Evolutionary conservation across 2,797 vertebrate genomes (phyloP), one percentile per base, ranked within the genome.

Genomic region (Argyrosomus regius): DNA sequence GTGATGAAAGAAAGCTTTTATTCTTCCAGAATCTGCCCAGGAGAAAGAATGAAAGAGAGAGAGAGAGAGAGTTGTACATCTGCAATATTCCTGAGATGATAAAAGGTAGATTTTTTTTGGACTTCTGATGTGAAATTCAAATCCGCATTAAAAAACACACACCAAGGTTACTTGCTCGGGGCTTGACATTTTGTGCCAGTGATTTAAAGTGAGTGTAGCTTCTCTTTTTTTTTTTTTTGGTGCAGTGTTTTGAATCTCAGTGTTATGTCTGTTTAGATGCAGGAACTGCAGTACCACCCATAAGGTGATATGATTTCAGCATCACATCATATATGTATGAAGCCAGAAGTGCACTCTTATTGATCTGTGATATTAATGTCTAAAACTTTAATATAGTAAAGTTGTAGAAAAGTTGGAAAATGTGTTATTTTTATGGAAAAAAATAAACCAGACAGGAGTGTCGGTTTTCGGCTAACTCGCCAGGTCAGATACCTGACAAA

Each of bases 121-220:
- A 6, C 59, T 39, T 72, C 26, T 76, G 60, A 76, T 83, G 62
- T 82, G 48, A 74, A 83, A 77, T 83, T 88, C 58, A 81, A 77
- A 88, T 85, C 2, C 5, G 66, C 60, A 24, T 64, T 0, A 59
- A 60, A 66, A 56, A 69, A 66, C 35, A 26, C 26, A 31, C 39
- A 20, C 18, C 14, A 50, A 65, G 66, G 56, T 76, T 75, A 46
- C 35, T 22, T 14, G 61, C 77, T 75, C 2, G 6, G 46, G 63
- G 56, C 67, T 39, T 80, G 74, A 81, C 63, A 77, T 77, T 83
- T 78, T 82, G 13, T 82, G 60, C 61, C 56, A 48, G 52, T 12
- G 72, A 62, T 60, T 76, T 56, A 35, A 73, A 77, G 50, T 56
- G 14, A 3, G 9, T 39, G 35, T 39, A 56, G 46, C 10, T 66